Evolutionary conservation across 2,888 invertebrate genomes (phyloP), one percentile per base, ranked within the genome.

Genomic region (Oscheius sp.): DNA sequence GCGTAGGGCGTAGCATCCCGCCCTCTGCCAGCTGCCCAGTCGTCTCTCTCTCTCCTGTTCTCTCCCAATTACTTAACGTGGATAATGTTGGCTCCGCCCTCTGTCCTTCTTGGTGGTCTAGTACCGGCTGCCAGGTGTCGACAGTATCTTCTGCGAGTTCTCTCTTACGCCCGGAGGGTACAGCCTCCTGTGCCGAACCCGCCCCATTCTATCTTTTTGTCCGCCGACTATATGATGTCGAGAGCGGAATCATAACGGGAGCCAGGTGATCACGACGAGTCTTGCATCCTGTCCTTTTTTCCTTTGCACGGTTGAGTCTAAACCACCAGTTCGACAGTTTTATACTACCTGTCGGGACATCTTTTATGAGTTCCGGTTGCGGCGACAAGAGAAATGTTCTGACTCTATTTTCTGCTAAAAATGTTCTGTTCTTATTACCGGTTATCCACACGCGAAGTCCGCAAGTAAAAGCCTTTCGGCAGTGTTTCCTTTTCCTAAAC

Each of bases 61-160:
- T 65, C 9, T 72, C 60, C 62, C 72, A 72, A 72, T 72, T 72
- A 72, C 72, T 72, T 72, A 72, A 72, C 72, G 55, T 55, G 53
- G 62, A 72, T 72, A 60, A 72, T 72, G 70, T 42, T 37, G 33
- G 70, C 70, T 35, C 72, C 72, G 62, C 72, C 72, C 62, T 50
- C 62, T 62, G 70, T 53, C 62, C 35, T 53, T 72, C 62, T 10
- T 48, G 42, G 53, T 47, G 13, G 21, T 50, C 37, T 58, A 72
- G 62, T 72, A 72, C 72, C 60, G 72, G 72, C 72, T 62, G 72
- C 59, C 71, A 71, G 71, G 71, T 71, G 62, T 51, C 68, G 42
- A 48, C 55, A 70, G 70, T 58, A 53, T 32, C 37, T 53, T 53
- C 37, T 37, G 33, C 10, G 42, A n/a, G 63, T 48, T 32, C n/a